Conservation (phyloP, 2,113 vertebrate species). For the Gadus macrocephalus region DNA sequence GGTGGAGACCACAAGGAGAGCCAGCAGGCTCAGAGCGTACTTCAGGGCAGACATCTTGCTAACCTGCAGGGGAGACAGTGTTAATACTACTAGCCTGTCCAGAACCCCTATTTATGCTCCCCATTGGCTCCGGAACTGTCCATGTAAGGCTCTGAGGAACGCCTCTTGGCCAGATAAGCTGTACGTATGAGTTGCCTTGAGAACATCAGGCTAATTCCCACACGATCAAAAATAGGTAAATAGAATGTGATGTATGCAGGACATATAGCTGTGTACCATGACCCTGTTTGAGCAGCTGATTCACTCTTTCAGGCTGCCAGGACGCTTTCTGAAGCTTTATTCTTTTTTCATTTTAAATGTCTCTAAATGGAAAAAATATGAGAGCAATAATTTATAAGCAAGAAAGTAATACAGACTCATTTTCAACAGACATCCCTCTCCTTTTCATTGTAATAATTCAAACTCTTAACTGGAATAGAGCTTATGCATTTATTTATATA, state of each 20-base stretch:
- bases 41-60: conserved; percentile 41
- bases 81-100: neutral
- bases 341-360: too few species aligned
- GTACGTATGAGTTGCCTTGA: conserved; percentile 33
- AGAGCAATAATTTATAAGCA: too few species aligned
- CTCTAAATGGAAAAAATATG: too few species aligned
- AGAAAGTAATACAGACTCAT: too few species aligned
- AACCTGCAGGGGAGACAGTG: conserved; percentile 5
- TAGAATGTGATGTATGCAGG: neutral
- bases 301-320: too few species aligned
- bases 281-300: too few species aligned
- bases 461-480: too few species aligned
- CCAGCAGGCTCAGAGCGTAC: conserved; percentile 18
- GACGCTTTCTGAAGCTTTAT: too few species aligned
- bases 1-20: conserved; percentile 32
- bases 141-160: neutral
- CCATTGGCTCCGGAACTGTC: neutral
- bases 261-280: too few species aligned
- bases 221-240: neutral
- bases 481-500: too few species aligned
- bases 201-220: conserved; percentile 47
- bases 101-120: conserved; percentile 20
- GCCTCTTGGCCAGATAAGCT: conserved; percentile 28
- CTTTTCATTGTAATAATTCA: too few species aligned
- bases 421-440: too few species aligned